Evolutionary conservation across 2,797 vertebrate genomes (phyloP).

Genomic region (Kryptolebias ocellatus): DNA sequence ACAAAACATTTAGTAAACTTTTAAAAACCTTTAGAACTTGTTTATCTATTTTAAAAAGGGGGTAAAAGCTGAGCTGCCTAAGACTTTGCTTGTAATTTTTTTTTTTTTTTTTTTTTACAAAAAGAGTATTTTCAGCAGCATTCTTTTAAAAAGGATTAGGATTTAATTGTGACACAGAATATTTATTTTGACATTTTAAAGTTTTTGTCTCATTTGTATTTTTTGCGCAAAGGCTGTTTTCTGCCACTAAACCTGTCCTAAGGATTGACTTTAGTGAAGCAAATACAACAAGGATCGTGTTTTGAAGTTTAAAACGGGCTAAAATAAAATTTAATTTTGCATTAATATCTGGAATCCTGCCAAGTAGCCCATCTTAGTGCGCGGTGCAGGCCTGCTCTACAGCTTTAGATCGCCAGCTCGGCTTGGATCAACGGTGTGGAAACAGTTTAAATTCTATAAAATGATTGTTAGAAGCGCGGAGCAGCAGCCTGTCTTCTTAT

Average conservation of each 20-base stretch:
- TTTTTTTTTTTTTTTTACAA: too few species aligned
- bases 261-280: neutral
- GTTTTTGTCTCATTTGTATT: neutral
- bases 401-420: constrained; percentile 19
- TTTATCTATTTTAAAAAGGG: constrained; percentile 40
- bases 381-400: constrained; percentile 9
- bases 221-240: constrained; percentile 9
- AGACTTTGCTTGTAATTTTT: constrained; percentile 20
- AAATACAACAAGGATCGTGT: neutral
- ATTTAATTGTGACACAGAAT: neutral
- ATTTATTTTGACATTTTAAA: neutral
- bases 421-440: constrained; percentile 18
- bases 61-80: constrained; percentile 12
- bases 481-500: constrained; percentile 35
- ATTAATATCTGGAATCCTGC: neutral
- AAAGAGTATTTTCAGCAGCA: constrained; percentile 14
- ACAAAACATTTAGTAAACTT: constrained; percentile 41
- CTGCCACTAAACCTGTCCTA: neutral
- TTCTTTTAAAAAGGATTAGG: neutral
- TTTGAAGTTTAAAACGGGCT: constrained; percentile 10
- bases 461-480: neutral
- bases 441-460: constrained; percentile 8
- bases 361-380: neutral
- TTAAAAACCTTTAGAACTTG: constrained; percentile 31
- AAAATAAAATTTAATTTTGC: neutral